Evolutionary conservation across 35 echinoderm and acorn worm genomes (phyloP).

Genomic region (Diadema setosum): DNA sequence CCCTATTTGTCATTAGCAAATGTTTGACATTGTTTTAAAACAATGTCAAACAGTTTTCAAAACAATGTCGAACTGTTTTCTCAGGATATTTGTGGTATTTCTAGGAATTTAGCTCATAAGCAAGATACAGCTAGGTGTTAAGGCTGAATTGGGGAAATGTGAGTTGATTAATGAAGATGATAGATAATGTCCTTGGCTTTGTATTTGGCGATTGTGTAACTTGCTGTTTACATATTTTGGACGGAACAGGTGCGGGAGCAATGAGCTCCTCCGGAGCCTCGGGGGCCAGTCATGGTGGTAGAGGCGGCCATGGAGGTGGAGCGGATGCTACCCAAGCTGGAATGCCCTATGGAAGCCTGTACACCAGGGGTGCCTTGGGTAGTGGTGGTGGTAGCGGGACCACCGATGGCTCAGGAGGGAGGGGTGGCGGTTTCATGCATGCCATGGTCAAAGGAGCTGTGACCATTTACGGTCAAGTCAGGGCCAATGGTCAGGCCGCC

Average conservation of each 20-base stretch:
- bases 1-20: no score
- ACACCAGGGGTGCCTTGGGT: constrained; percentile 31
- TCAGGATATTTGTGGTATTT: no score
- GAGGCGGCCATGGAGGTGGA: constrained; percentile 32
- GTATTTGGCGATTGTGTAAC: no score
- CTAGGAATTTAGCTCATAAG: no score
- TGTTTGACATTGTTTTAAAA: no score
- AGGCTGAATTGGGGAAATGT: no score
- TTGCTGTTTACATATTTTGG: not conserved
- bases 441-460: not conserved
- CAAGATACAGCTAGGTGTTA: no score
- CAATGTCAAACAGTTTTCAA: no score
- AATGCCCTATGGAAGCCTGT: constrained; percentile 81
- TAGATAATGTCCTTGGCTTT: no score
- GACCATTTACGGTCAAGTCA: constrained; percentile 26
- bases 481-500: constrained; percentile 34
- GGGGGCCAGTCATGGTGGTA: constrained; percentile 79
- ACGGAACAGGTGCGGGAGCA: constrained; percentile 33
- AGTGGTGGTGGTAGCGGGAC: constrained; percentile 68
- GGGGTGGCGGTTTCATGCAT: constrained; percentile 38
- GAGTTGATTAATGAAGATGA: no score
- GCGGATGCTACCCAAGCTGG: not conserved
- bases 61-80: no score
- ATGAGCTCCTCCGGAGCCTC: constrained; percentile 47
- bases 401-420: not conserved